phyloP scores from a whole-genome alignment of 2,113 vertebrate genomes.

The Eptesicus fuscus region DNA sequence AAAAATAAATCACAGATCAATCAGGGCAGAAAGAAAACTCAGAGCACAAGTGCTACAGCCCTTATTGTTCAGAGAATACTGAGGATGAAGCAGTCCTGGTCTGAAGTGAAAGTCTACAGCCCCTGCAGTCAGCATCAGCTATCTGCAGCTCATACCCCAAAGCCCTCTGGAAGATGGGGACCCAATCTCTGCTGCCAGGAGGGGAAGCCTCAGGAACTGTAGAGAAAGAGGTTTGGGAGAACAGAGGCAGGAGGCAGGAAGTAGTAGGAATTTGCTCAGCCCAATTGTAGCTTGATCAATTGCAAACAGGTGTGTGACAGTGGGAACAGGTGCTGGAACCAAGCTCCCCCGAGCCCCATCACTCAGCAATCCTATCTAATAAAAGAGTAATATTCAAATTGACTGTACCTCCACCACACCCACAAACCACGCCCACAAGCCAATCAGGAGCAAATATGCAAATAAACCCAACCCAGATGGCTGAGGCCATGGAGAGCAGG shows the following conservation, averaged over 20 bases:
- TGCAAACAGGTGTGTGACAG: fast-evolving
- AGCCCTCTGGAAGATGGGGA: neutral
- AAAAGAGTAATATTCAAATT: too few relatives aligned
- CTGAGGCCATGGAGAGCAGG: too few relatives aligned
- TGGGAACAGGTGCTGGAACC: slow-evolving; percentile 2
- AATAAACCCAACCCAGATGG: too few relatives aligned
- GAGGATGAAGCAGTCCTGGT: neutral
- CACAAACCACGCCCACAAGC: too few relatives aligned
- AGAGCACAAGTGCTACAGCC: neutral
- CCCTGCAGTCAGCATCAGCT: neutral
- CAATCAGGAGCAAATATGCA: too few relatives aligned
- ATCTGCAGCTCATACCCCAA: neutral
- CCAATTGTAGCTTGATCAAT: slow-evolving; percentile 42
- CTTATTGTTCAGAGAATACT: neutral
- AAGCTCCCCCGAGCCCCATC: slow-evolving; percentile 35
- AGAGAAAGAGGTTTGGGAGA: neutral
- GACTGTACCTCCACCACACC: too few relatives aligned
- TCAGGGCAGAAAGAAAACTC: neutral
- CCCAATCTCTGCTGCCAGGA: neutral
- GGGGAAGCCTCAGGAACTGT: neutral
- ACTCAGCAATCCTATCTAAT: slow-evolving; percentile 20
- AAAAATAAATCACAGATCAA: neutral
- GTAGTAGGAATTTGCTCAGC: neutral
- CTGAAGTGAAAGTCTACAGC: neutral
- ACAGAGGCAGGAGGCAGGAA: neutral